These are phyloP conservation scores for Odontocolon sp. DNA, from an alignment of 2,888 invertebrate species.

Conservation along the genomic window DNA sequence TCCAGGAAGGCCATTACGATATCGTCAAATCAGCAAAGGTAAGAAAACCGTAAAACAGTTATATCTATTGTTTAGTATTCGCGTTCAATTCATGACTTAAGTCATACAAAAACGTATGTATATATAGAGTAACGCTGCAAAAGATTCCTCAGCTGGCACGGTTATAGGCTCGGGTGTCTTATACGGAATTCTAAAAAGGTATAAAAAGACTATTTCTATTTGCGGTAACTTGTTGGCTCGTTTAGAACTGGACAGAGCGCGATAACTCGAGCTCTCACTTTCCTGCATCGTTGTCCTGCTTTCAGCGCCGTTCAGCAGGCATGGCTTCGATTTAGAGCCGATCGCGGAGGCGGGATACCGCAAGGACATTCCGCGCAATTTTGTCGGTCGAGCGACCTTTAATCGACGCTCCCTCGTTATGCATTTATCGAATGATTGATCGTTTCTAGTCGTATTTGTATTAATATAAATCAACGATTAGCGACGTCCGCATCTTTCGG, in stretches of 20 bases:
- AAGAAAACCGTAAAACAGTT: slow-evolving; percentile 59
- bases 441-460: not conserved
- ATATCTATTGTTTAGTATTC: slow-evolving; percentile 39
- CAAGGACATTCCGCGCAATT: slow-evolving; percentile 8
- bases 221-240: slow-evolving; percentile 40
- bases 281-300: slow-evolving; percentile 22
- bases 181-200: slow-evolving; percentile 36
- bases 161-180: slow-evolving; percentile 1
- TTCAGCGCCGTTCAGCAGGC: not conserved
- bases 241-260: slow-evolving; percentile 36
- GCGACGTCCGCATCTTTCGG: slow-evolving; percentile 20
- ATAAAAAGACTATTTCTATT: slow-evolving; percentile 34
- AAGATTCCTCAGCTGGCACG: slow-evolving; percentile 17
- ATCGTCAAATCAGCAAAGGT: slow-evolving; percentile 79
- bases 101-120: slow-evolving; percentile 13
- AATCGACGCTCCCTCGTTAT: not conserved
- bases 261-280: slow-evolving; percentile 53
- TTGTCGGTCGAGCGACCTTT: slow-evolving; percentile 16
- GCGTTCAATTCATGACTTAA: slow-evolving; percentile 16
- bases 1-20: slow-evolving; percentile 79
- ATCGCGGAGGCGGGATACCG: slow-evolving; percentile 6
- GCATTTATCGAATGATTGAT: slow-evolving; percentile 1
- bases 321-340: not conserved
- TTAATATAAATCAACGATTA: too few relatives aligned
- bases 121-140: not conserved